Evolutionary conservation across 2,888 invertebrate species (phyloP).

Genomic region (Ectemnius continuus): DNA sequence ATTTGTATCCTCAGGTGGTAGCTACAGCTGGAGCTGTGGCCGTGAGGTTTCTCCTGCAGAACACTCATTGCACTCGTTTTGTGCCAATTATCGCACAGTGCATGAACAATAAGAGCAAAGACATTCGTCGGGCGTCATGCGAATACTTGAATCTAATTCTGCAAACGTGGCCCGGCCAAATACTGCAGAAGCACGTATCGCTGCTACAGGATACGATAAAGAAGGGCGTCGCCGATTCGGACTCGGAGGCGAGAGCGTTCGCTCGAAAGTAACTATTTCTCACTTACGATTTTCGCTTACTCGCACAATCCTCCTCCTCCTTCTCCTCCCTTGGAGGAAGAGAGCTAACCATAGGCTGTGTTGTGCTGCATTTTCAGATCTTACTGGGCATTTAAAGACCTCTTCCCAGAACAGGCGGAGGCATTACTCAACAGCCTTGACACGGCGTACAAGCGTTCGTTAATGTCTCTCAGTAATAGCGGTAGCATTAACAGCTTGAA

Average conservation of each 20-base stretch:
- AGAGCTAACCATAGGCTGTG: neutral
- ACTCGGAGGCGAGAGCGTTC: slow-evolving; percentile 90
- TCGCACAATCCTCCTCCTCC: too few species aligned
- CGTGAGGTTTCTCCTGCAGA: slow-evolving; percentile 91
- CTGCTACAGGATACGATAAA: slow-evolving; percentile 90
- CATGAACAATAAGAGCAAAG: slow-evolving; percentile 92
- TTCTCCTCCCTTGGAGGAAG: too few species aligned
- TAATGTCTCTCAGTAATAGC: slow-evolving; percentile 82
- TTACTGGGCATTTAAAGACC: slow-evolving; percentile 93
- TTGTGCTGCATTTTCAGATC: slow-evolving; percentile 81
- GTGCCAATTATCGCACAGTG: slow-evolving; percentile 88
- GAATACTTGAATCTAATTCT: slow-evolving; percentile 92
- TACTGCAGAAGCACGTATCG: slow-evolving; percentile 89
- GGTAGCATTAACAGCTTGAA: slow-evolving; percentile 80
- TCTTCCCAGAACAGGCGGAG: slow-evolving; percentile 95
- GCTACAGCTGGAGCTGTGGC: slow-evolving; percentile 92
- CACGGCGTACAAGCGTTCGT: slow-evolving; percentile 84
- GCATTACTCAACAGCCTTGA: slow-evolving; percentile 90
- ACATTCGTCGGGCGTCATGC: slow-evolving; percentile 88
- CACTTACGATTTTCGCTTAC: neutral
- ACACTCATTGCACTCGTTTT: slow-evolving; percentile 89
- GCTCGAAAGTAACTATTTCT: slow-evolving; percentile 85
- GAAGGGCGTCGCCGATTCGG: slow-evolving; percentile 95
- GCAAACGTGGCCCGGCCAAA: slow-evolving; percentile 91
- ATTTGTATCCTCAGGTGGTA: slow-evolving; percentile 82